Evolutionary conservation across 2,888 invertebrate genomes (phyloP).

Genomic region (Scelioninae gen. 1): DNA sequence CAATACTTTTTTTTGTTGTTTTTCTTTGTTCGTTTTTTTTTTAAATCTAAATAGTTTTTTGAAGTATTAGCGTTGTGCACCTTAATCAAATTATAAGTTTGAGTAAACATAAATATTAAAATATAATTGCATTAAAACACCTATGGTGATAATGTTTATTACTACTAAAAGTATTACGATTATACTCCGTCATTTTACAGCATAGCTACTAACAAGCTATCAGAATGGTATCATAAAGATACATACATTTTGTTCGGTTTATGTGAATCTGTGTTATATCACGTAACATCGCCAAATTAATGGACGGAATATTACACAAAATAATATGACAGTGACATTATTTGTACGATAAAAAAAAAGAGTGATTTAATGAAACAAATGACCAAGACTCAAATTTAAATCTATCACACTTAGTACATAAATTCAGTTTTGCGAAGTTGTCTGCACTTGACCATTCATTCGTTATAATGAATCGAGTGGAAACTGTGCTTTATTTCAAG

Average conservation of each 20-base stretch:
- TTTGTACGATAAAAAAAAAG: neutral
- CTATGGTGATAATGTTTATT: slow-evolving; percentile 33
- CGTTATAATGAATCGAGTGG: neutral
- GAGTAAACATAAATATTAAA: slow-evolving; percentile 14
- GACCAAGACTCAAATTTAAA: no score
- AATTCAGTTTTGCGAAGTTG: no score
- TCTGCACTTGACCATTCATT: no score
- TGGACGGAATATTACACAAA: slow-evolving; percentile 5
- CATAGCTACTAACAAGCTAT: slow-evolving; percentile 29
- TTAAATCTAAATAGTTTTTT: no score
- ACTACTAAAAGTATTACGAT: slow-evolving; percentile 33
- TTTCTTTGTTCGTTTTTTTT: no score
- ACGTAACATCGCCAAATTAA: slow-evolving; percentile 18
- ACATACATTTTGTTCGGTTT: slow-evolving; percentile 25
- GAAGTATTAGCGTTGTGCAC: neutral
- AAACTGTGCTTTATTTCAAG: slow-evolving; percentile 13
- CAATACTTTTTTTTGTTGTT: no score
- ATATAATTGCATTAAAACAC: slow-evolving; percentile 24
- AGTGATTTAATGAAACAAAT: neutral
- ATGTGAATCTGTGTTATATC: slow-evolving; percentile 23
- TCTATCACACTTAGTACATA: no score
- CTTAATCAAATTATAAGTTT: slow-evolving; percentile 12
- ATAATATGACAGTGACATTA: neutral
- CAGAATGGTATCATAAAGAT: slow-evolving; percentile 34
- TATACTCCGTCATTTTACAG: slow-evolving; percentile 23